These are phyloP conservation scores for Volucella zonaria DNA, from an alignment of 2,888 invertebrate genomes.

Conservation along the genomic window DNA sequence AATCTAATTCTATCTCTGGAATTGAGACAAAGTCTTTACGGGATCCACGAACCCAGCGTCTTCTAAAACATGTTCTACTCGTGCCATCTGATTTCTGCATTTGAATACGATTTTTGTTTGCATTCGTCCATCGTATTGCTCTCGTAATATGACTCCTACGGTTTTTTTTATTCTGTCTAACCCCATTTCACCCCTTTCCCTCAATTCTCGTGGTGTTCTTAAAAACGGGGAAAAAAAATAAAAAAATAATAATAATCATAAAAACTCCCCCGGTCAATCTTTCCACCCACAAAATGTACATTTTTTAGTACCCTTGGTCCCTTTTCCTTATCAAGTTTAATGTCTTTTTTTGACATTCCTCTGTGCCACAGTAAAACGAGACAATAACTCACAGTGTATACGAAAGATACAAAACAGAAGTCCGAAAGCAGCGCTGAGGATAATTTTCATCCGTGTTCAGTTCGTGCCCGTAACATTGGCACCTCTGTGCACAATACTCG, in stretches of 20 bases:
- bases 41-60: too few relatives aligned
- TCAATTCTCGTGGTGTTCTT: too few relatives aligned
- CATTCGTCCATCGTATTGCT: too few relatives aligned
- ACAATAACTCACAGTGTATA: constrained; percentile 32
- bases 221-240: too few relatives aligned
- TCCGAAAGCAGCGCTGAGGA: background rate
- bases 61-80: too few relatives aligned
- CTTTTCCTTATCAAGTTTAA: constrained; percentile 58
- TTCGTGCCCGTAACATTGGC: constrained; percentile 42
- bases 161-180: too few relatives aligned
- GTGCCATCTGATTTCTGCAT: too few relatives aligned
- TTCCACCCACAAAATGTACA: constrained; percentile 41
- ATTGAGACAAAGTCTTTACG: too few relatives aligned
- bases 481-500: constrained; percentile 9
- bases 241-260: background rate
- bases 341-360: constrained; percentile 35
- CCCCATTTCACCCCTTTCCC: too few relatives aligned
- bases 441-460: constrained; percentile 33
- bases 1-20: too few relatives aligned
- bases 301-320: constrained; percentile 52
- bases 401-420: constrained; percentile 44
- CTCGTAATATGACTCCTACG: too few relatives aligned
- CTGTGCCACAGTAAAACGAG: constrained; percentile 37
- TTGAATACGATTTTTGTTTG: too few relatives aligned
- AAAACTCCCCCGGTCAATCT: constrained; percentile 43